Evolutionary conservation across 2,113 vertebrate species (phyloP), one percentile per base, ranked within the genome.

Genomic region (Xyliphius kryptos): DNA sequence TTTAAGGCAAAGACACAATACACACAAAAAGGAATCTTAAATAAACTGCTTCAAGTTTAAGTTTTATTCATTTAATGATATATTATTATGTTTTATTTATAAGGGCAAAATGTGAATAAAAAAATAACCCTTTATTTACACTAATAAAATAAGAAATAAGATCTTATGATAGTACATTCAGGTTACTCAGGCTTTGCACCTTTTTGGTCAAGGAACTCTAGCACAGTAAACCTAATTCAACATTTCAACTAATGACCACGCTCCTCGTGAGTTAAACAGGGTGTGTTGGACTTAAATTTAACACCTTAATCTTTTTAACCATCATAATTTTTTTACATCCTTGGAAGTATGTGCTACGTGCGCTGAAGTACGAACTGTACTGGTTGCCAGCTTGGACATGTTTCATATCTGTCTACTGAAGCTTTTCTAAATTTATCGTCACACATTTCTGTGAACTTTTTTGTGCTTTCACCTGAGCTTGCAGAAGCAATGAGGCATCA

Each of bases 381-480:
- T 10, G 9, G 20, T n/a, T 3, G 15, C 52, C 16, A 41, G 62
- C 47, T n/a, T 3, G 6, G 52, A 48, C 62, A 64, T 3, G 62
- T 56, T 38, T 8, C 16, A 47, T 48, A 37, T 55, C 16, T 20
- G 41, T 52, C 26, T 32, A 32, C 26, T 32, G 26, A 32, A 56
- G 26, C 22, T 56, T 46, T 64, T 56, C 52, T 64, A 64, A 47
- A 64, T 64, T 56, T 64, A 48, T 64, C 52, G 4, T 32, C 13
- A 20, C 26, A 47, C 13, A 53, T 26, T 54, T 46, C 41, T 36
- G 36, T 32, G 22, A 63, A 6, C 26, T 32, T 6, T 32, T 32
- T 32, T 3, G 26, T 32, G 49, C 41, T 54, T 64, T 64, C 51
- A 64, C 26, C 22, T 53, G 16, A 56, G 62, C 53, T 36, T 32